A percentile compares a stretch with the other conserved stretches of the same genome.
Conservation (phyloP, 2,113 vertebrate species). For the Macroglossus sobrinus region DNA sequence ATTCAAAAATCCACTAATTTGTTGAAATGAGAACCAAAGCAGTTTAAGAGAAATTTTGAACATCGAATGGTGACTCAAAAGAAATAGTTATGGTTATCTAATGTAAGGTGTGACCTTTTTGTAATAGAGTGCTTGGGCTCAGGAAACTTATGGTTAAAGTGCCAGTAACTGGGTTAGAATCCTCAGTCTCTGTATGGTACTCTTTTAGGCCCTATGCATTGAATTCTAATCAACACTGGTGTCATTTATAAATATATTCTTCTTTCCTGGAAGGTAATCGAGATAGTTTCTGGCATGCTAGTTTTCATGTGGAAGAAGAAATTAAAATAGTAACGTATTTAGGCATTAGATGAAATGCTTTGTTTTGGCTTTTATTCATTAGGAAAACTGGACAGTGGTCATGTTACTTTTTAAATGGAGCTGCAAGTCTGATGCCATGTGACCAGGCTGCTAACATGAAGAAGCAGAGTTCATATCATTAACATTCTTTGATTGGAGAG, state of each 20-base stretch:
- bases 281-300: background rate
- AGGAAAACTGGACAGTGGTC: background rate
- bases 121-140: background rate
- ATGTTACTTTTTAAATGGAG: constrained; percentile 69
- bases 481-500: constrained; percentile 84
- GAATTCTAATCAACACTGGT: background rate
- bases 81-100: background rate
- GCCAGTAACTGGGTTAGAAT: background rate
- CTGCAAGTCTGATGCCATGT: constrained; percentile 67
- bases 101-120: background rate
- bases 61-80: background rate
- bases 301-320: background rate
- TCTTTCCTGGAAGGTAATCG: background rate
- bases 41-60: constrained; percentile 15
- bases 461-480: constrained; percentile 79
- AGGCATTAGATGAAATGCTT: background rate
- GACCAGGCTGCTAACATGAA: constrained; percentile 75
- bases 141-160: background rate
- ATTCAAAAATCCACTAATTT: constrained; percentile 16
- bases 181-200: background rate
- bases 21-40: background rate
- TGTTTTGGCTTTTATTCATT: constrained; percentile 18
- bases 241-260: background rate
- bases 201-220: background rate
- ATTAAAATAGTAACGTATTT: constrained; percentile 42